phyloP scores from a whole-genome alignment of 2,888 invertebrate species.

The Drosophila pegasa region DNA sequence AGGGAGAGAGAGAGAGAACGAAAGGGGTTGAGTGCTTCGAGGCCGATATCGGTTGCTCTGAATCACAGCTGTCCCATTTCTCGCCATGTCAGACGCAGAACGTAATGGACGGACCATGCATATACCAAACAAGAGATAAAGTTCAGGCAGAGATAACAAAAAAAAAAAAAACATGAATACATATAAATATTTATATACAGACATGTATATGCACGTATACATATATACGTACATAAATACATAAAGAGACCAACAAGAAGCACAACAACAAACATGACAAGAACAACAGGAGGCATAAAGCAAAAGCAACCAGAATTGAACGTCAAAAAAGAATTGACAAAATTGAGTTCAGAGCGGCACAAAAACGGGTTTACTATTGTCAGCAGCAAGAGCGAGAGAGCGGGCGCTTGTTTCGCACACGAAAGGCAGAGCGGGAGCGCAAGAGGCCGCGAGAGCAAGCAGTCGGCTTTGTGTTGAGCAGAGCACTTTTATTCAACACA shows the following conservation, averaged over 20 bases:
- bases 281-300: slow-evolving; percentile 40
- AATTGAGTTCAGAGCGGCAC: slow-evolving; percentile 68
- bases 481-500: slow-evolving; percentile 35
- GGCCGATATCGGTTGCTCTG: slow-evolving; percentile 39
- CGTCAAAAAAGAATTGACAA: slow-evolving; percentile 72
- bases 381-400: slow-evolving; percentile 24
- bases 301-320: slow-evolving; percentile 63
- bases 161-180: slow-evolving; percentile 28
- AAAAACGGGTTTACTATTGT: slow-evolving; percentile 49
- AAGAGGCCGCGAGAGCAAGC: slow-evolving; percentile 7
- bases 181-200: background rate
- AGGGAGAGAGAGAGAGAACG: background rate
- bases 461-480: slow-evolving; percentile 16
- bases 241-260: slow-evolving; percentile 45
- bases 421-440: slow-evolving; percentile 16
- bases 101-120: slow-evolving; percentile 41
- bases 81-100: slow-evolving; percentile 44
- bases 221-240: background rate
- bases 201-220: slow-evolving; percentile 3
- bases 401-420: slow-evolving; percentile 16
- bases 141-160: slow-evolving; percentile 61
- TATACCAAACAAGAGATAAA: slow-evolving; percentile 59
- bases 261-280: slow-evolving; percentile 24
- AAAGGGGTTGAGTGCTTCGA: slow-evolving; percentile 8
- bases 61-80: slow-evolving; percentile 68